Evolutionary conservation across 2,797 vertebrate genomes (phyloP), one percentile per base, ranked within the genome.

Genomic region (Sebastes diploproa): DNA sequence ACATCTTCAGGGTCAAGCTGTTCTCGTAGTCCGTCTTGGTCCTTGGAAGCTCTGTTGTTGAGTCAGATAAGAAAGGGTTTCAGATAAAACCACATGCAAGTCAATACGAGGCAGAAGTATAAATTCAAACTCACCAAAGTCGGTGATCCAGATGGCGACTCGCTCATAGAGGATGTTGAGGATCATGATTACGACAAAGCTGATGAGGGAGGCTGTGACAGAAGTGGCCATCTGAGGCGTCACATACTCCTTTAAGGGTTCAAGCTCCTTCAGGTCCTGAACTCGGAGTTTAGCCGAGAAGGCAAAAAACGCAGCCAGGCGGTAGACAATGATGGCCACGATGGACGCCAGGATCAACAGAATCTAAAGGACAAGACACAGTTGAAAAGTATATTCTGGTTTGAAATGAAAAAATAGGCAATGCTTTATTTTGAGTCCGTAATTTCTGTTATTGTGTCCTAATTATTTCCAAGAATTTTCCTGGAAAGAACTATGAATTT

Each of bases 1-100:
- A 99, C 97, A 98, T 99, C 96, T 99, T 99, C 91, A 97, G 94
- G 22, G 98, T 99, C 75, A 99, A 84, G 88, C 97, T 98, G 92
- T 98, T 98, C 92, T 99, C 98, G 80, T 98, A 99, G 67, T 98
- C 97, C 0, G 97, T 97, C 94, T 95, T 97, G 54, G 98, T 99
- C 89, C 98, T 96, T 30, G 97, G 98, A 72, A 99, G 96, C 82
- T 99, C 98, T 99, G 92, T 77, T 14, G 11, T 59, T 10, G 32
- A 4, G 7, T 14, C 4, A 61, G 38, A 76, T 20, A 38, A 32
- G 7, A 67, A 29, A 52, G 10, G 27, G 30, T 38, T 64, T 5
- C 2, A 7, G 10, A 58, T 54, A 3, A 20, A 67, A 65, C 1
- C 27, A 14, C 2, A 6, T 16, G 66, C 6, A 20, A 23, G 0